Percentiles rank a stretch among this genome's conserved stretches.
Conservation (phyloP, 2,888 invertebrate genomes). For the Mallateleia sp. region DNA sequence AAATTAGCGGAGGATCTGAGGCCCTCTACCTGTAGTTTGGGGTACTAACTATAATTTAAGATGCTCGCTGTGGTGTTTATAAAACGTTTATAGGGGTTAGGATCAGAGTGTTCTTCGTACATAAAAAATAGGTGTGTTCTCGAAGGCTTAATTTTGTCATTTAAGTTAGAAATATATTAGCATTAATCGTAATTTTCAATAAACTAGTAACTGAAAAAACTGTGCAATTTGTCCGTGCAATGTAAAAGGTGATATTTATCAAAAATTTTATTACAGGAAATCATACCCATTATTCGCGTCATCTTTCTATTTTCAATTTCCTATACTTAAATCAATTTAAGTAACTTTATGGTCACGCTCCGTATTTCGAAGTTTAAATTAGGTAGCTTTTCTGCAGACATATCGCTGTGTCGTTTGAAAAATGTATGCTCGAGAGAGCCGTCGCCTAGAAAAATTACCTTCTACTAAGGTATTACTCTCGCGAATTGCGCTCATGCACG, state of each 20-base stretch:
- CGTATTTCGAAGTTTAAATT: conserved; percentile 67
- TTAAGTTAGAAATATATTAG: too few relatives aligned
- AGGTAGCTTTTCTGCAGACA: conserved; percentile 67
- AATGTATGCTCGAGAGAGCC: conserved; percentile 65
- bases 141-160: too few relatives aligned
- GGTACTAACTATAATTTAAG: too few relatives aligned
- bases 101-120: too few relatives aligned
- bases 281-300: conserved; percentile 19
- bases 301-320: conserved; percentile 35
- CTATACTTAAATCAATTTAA: conserved; percentile 55
- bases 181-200: too few relatives aligned
- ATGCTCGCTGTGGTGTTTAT: too few relatives aligned
- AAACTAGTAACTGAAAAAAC: too few relatives aligned
- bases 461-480: conserved; percentile 49
- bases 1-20: too few relatives aligned
- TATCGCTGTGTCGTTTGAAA: conserved; percentile 60
- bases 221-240: background rate
- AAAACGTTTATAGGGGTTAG: too few relatives aligned
- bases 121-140: too few relatives aligned
- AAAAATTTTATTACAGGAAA: conserved; percentile 16
- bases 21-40: too few relatives aligned
- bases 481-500: conserved; percentile 19
- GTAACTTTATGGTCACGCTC: conserved; percentile 57
- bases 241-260: conserved; percentile 4
- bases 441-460: conserved; percentile 63